Conservation (phyloP, 2,113 vertebrate species). For the Eptatretus burgeri region DNA sequence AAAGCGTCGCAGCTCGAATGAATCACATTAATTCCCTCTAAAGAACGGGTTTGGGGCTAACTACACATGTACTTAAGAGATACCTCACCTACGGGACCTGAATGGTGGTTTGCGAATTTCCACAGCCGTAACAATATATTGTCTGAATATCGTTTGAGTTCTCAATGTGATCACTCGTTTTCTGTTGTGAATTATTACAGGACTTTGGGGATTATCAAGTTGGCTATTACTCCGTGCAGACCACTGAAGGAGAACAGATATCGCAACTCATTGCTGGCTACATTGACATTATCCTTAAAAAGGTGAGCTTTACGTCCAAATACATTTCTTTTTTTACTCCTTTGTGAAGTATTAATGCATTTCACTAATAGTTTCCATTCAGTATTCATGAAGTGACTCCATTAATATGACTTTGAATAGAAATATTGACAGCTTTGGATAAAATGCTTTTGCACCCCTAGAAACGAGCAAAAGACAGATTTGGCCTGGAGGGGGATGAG, state of each 20-base stretch:
- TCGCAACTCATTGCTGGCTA: slow-evolving; percentile 94
- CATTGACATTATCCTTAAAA: slow-evolving; percentile 96
- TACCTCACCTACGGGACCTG: too few species aligned
- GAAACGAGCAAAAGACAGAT: slow-evolving; percentile 98
- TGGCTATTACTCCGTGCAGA: slow-evolving; percentile 95
- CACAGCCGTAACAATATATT: too few species aligned
- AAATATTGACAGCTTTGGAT: too few species aligned
- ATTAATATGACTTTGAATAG: too few species aligned
- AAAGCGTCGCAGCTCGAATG: too few species aligned
- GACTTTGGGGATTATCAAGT: slow-evolving; percentile 98
- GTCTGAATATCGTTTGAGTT: too few species aligned
- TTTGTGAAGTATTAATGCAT: background rate
- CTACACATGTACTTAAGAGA: too few species aligned
- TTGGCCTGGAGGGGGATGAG: slow-evolving; percentile 86
- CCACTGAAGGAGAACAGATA: slow-evolving; percentile 92
- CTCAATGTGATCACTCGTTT: too few species aligned
- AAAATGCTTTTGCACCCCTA: slow-evolving; percentile 13
- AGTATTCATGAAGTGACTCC: too few species aligned
- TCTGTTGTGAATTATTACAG: slow-evolving; percentile 15
- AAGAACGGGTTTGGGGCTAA: too few species aligned
- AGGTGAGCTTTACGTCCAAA: slow-evolving; percentile 22
- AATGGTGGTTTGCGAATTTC: too few species aligned
- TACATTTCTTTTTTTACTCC: background rate
- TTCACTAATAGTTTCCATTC: background rate
- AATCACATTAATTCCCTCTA: too few species aligned